A percentile compares a stretch with the other conserved stretches of the same genome.
phyloP scores from a whole-genome alignment of 2,113 vertebrate genomes.

The Turnix velox region DNA sequence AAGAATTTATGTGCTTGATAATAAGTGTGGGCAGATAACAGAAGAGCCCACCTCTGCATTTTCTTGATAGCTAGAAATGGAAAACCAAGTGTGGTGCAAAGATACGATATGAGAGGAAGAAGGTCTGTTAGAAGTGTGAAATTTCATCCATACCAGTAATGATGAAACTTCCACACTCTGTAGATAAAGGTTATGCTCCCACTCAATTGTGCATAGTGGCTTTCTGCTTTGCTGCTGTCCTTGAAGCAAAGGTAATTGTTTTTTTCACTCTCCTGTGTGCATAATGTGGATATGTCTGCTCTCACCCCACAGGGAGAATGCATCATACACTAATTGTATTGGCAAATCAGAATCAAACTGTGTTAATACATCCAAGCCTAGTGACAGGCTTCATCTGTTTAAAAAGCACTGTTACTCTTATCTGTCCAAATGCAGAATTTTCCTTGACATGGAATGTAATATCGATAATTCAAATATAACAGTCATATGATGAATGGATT shows the following conservation, averaged over 20 bases:
- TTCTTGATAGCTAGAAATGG: slow-evolving; percentile 19
- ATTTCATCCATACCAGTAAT: neutral
- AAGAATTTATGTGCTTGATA: slow-evolving; percentile 44
- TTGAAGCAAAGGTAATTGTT: slow-evolving; percentile 58
- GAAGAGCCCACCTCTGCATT: slow-evolving; percentile 11
- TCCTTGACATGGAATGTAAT: neutral
- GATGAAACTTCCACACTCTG: neutral
- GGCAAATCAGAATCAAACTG: slow-evolving; percentile 54
- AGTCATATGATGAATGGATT: neutral
- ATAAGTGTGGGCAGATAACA: slow-evolving; percentile 24
- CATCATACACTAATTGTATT: slow-evolving; percentile 40
- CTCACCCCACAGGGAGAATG: neutral
- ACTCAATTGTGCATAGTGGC: slow-evolving; percentile 12
- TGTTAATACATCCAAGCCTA: slow-evolving; percentile 10
- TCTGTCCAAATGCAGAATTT: neutral
- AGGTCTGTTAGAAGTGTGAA: slow-evolving; percentile 32
- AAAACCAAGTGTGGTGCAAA: slow-evolving; percentile 8
- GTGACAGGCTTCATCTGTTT: neutral
- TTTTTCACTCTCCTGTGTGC: slow-evolving; percentile 46
- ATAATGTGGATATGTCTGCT: slow-evolving; percentile 25
- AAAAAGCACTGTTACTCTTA: neutral
- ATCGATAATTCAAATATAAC: neutral
- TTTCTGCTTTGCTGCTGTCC: slow-evolving; percentile 54
- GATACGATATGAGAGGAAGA: neutral
- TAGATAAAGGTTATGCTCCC: slow-evolving; percentile 27